Percentiles rank a stretch among this genome's conserved stretches.
Conservation (phyloP, 1,140 invertebrate genomes). For the Phortica variegata region DNA sequence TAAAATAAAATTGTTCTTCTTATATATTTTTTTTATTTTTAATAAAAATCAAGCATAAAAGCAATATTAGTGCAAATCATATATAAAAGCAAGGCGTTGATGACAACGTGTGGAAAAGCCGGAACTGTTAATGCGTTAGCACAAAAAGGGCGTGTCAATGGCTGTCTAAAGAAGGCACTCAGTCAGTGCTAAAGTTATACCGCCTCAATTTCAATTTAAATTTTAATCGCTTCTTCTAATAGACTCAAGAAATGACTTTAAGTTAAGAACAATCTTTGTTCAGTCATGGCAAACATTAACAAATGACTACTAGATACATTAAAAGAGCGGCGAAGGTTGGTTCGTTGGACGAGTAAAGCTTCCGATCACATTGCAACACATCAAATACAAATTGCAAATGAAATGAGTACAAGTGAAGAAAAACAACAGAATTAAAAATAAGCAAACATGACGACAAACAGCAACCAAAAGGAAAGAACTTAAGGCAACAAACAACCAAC, state of each 20-base stretch:
- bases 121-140: constrained; percentile 12
- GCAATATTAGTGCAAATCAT: background rate
- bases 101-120: background rate
- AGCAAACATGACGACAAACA: no score
- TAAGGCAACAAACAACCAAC: constrained; percentile 10
- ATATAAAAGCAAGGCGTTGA: no score
- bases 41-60: constrained; percentile 12
- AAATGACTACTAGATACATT: constrained; percentile 12
- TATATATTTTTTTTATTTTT: no score
- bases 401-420: no score
- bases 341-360: constrained; percentile 42
- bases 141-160: constrained; percentile 25
- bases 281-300: constrained; percentile 52
- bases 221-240: constrained; percentile 54
- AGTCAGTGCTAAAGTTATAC: constrained; percentile 8
- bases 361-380: constrained; percentile 50
- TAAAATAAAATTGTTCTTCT: no score
- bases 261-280: no score
- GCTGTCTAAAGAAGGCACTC: constrained; percentile 13
- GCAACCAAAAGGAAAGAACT: constrained; percentile 31
- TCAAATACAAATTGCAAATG: no score
- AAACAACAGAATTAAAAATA: no score
- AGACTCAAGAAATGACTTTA: constrained; percentile 52
- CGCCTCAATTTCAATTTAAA: constrained; percentile 46
- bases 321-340: background rate